phyloP scores from a whole-genome alignment of 2,797 vertebrate genomes.

The Muscicapa striata region DNA sequence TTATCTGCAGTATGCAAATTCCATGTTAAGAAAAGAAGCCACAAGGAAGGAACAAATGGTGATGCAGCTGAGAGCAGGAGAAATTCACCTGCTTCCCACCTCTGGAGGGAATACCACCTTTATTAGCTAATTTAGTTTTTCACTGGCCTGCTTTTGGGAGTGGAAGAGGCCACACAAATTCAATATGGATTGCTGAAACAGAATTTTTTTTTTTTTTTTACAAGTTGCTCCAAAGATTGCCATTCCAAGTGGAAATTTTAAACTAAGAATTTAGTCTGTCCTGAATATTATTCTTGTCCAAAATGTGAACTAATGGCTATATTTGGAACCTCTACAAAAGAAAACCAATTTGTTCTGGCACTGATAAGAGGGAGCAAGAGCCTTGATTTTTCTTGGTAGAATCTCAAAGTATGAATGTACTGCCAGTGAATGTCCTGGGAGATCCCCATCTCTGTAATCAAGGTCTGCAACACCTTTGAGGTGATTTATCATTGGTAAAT shows the following conservation, averaged over 20 bases:
- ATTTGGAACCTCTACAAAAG: background rate
- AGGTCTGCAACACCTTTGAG: background rate
- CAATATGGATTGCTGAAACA: background rate
- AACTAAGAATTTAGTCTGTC: background rate
- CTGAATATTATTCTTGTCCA: background rate
- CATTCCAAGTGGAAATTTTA: background rate
- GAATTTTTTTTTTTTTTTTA: background rate
- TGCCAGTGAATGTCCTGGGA: background rate
- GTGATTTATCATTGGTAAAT: background rate
- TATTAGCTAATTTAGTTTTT: background rate
- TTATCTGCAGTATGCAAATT: background rate
- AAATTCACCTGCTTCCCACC: background rate
- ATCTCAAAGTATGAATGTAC: background rate
- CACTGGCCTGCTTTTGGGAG: background rate
- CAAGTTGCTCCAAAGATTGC: background rate
- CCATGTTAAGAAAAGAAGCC: background rate
- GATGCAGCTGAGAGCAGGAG: background rate
- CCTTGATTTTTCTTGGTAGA: background rate
- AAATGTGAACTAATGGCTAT: background rate
- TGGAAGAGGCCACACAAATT: background rate
- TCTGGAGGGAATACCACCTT: background rate
- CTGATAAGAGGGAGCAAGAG: background rate
- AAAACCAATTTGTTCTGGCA: background rate
- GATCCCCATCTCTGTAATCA: background rate
- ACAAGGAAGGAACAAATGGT: background rate